Conservation (phyloP, 1,140 invertebrate species). For the Orchestia grillus region DNA sequence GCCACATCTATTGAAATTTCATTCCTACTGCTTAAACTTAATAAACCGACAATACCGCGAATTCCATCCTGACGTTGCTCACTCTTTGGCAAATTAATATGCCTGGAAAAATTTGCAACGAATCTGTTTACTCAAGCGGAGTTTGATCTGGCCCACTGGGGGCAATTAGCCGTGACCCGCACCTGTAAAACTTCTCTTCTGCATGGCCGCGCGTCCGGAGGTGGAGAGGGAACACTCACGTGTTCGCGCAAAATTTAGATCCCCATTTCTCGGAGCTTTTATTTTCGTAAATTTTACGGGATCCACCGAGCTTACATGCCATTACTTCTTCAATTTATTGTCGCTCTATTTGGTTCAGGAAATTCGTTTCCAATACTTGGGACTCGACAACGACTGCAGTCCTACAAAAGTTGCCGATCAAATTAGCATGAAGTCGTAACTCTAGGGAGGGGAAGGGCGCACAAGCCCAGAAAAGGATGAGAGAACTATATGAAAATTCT, state of each 20-base stretch:
- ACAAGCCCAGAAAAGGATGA: not conserved
- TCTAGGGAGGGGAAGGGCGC: not conserved
- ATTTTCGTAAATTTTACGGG: not conserved
- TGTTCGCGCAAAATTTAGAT: not conserved
- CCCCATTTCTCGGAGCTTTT: not conserved
- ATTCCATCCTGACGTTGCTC: not conserved
- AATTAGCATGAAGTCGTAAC: not conserved
- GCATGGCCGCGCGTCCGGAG: too few relatives aligned
- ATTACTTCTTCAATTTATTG: constrained; percentile 2
- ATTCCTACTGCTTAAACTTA: not conserved
- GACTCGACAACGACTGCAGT: not conserved
- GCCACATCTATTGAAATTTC: not conserved
- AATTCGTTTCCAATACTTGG: constrained; percentile 1
- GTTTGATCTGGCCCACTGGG: not conserved
- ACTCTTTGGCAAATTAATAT: not conserved
- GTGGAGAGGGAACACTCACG: not conserved
- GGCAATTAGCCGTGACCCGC: not conserved
- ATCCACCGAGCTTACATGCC: not conserved
- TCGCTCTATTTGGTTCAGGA: not conserved
- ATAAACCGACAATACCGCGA: not conserved
- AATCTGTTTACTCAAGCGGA: not conserved
- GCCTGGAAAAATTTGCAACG: not conserved
- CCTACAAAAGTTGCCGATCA: not conserved
- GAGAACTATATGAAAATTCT: not conserved
- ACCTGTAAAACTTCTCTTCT: not conserved